A percentile compares a stretch with the other conserved stretches of the same genome.
These are phyloP conservation scores for Leptopilina drosophilae DNA, from an alignment of 2,888 invertebrate species.

Conservation along the genomic window DNA sequence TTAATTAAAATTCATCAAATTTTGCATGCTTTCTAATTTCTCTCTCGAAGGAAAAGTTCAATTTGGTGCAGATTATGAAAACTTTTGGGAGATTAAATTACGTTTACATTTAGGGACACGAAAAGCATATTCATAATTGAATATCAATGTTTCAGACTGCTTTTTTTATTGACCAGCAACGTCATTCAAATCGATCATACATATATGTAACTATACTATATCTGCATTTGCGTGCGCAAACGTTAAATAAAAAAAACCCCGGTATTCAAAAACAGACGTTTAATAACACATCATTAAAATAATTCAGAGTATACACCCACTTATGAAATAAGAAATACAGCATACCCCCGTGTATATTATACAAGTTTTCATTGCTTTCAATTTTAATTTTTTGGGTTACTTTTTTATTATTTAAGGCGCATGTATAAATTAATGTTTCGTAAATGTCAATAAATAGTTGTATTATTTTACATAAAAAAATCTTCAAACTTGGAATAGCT, in stretches of 20 bases:
- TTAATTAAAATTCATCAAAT: too few relatives aligned
- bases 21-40: too few relatives aligned
- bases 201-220: not conserved
- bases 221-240: constrained; percentile 29
- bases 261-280: constrained; percentile 22
- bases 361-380: not conserved
- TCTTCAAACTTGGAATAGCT: too few relatives aligned
- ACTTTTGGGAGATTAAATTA: too few relatives aligned
- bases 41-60: too few relatives aligned
- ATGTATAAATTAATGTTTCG: too few relatives aligned
- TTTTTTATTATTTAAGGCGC: too few relatives aligned
- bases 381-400: too few relatives aligned
- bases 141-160: constrained; percentile 19
- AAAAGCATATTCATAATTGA: not conserved
- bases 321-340: not conserved
- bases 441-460: too few relatives aligned
- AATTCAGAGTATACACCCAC: not conserved
- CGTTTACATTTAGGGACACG: too few relatives aligned
- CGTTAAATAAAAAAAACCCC: constrained; percentile 4
- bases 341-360: not conserved
- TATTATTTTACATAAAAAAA: too few relatives aligned
- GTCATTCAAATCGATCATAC: constrained; percentile 31
- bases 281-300: not conserved
- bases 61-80: too few relatives aligned
- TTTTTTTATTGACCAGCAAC: constrained; percentile 10